Evolutionary conservation across 2,113 vertebrate genomes (phyloP).

Genomic region (Lamprotornis superbus): DNA sequence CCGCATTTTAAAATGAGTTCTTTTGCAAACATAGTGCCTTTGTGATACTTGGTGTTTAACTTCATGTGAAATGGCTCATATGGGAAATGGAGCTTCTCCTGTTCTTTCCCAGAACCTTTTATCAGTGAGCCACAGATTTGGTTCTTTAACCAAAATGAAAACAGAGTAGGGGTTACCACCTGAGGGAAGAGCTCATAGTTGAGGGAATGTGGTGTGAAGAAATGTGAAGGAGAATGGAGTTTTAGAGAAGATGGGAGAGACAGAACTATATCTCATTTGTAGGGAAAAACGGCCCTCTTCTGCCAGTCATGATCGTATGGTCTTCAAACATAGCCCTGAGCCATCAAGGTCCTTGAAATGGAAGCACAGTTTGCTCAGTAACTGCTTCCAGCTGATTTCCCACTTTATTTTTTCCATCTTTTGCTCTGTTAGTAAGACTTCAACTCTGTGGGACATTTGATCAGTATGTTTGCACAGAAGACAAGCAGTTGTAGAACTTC

Average conservation of each 20-base stretch:
- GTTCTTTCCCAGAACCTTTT: neutral
- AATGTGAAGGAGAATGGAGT: neutral
- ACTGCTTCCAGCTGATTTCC: neutral
- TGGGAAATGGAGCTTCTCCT: neutral
- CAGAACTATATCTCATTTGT: neutral
- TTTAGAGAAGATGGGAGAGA: neutral
- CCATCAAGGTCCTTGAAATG: neutral
- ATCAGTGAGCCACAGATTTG: neutral
- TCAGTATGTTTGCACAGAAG: neutral
- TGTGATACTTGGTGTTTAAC: neutral
- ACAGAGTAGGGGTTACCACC: neutral
- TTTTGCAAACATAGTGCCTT: neutral
- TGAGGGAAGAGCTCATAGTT: neutral
- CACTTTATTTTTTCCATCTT: neutral
- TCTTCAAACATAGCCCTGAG: neutral
- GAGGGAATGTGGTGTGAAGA: neutral
- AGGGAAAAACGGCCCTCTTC: neutral
- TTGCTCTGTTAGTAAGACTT: neutral
- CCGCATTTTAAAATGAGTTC: neutral
- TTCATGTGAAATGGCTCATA: neutral
- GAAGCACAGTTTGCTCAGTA: neutral
- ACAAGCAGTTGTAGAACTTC: neutral
- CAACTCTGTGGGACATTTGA: neutral
- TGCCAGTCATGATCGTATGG: neutral
- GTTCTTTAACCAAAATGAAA: neutral